Evolutionary conservation across 2,888 invertebrate species (phyloP).

Genomic region (Erebia ligea): DNA sequence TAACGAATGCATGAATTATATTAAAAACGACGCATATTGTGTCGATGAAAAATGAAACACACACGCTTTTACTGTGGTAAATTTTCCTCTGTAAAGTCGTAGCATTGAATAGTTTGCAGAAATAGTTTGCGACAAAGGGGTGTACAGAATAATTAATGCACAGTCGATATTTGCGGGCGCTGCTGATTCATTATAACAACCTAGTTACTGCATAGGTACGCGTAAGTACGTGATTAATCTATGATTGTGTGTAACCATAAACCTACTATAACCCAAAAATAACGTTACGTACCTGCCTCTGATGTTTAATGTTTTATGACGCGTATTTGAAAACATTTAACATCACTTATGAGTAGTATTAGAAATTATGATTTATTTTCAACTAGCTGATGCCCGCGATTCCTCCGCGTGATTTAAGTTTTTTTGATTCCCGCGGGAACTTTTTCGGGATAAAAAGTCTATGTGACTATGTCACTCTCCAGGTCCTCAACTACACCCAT

Average conservation of each 20-base stretch:
- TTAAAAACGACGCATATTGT: slow-evolving; percentile 34
- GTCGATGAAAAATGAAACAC: slow-evolving; percentile 27
- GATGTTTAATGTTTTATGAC: background rate
- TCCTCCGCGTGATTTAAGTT: too few relatives aligned
- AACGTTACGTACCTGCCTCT: too few relatives aligned
- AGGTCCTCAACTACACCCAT: too few relatives aligned
- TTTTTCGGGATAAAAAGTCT: too few relatives aligned
- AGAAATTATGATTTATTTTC: too few relatives aligned
- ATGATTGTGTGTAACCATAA: background rate
- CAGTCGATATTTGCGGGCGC: slow-evolving; percentile 28
- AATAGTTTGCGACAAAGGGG: slow-evolving; percentile 32
- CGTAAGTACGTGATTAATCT: slow-evolving; percentile 4
- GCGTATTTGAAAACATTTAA: too few relatives aligned
- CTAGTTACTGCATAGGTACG: slow-evolving; percentile 16
- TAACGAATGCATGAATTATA: slow-evolving; percentile 36
- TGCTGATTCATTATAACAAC: slow-evolving; percentile 28
- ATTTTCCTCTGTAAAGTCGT: slow-evolving; percentile 23
- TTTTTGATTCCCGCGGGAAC: too few relatives aligned
- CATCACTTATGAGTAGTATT: too few relatives aligned
- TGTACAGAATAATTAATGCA: slow-evolving; percentile 32
- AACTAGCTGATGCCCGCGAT: too few relatives aligned
- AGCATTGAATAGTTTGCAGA: slow-evolving; percentile 25
- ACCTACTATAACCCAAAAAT: background rate
- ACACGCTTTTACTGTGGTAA: slow-evolving; percentile 11
- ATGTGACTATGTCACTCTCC: too few relatives aligned